These are phyloP conservation scores for Lytechinus variegatus DNA, from an alignment of 35 echinoderm and acorn worm species.

Conservation along the genomic window DNA sequence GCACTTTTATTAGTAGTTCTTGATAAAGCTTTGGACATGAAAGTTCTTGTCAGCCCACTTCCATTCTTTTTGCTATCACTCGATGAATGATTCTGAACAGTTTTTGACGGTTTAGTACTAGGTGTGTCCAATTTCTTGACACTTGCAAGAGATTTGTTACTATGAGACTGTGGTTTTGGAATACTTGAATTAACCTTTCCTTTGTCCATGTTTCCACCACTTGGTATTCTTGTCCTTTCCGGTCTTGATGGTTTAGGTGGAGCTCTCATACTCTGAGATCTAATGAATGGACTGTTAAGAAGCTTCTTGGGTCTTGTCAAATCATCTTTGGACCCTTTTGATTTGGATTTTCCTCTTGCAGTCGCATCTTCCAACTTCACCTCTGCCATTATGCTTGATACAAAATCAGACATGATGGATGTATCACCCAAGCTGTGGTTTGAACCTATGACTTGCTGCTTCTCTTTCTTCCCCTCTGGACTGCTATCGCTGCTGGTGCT, in stretches of 20 bases:
- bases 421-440: constrained; percentile 49
- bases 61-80: constrained; percentile 8
- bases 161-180: background rate
- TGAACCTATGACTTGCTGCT: constrained; percentile 17
- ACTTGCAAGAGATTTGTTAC: background rate
- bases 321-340: background rate
- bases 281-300: background rate
- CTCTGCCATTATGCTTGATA: constrained; percentile 66
- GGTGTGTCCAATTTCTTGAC: background rate
- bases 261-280: constrained; percentile 36
- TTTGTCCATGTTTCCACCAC: background rate
- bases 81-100: background rate
- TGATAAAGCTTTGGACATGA: background rate
- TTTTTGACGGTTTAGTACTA: constrained; percentile 17
- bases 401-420: constrained; percentile 69
- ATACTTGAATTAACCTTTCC: background rate
- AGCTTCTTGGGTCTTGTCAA: background rate
- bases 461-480: background rate
- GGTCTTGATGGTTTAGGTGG: background rate
- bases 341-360: background rate
- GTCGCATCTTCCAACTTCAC: background rate
- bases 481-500: constrained; percentile 16
- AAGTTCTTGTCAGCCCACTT: background rate
- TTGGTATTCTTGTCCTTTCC: background rate
- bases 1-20: constrained; percentile 37